phyloP scores from a whole-genome alignment of 2,113 vertebrate genomes.

The Ptyas mucosa region DNA sequence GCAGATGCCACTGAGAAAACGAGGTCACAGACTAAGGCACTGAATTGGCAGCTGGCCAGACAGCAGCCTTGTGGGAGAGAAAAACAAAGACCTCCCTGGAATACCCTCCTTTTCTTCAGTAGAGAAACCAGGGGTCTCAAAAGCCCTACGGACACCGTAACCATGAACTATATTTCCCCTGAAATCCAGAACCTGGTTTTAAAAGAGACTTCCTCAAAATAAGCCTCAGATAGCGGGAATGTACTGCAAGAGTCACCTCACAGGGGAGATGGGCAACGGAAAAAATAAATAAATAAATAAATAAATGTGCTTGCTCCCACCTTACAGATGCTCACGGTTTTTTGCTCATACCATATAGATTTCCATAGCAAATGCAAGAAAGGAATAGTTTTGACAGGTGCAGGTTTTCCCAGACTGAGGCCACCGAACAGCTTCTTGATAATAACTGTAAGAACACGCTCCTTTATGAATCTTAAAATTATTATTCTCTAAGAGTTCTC shows the following conservation, averaged over 20 bases:
- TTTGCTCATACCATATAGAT: neutral
- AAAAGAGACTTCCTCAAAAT: neutral
- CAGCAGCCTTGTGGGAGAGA: neutral
- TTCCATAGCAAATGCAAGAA: neutral
- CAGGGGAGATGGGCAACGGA: neutral
- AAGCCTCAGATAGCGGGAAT: neutral
- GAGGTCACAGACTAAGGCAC: conserved; percentile 22
- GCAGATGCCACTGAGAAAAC: conserved; percentile 21
- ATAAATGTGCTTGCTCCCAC: neutral
- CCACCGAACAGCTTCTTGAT: neutral
- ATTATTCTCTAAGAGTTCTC: neutral
- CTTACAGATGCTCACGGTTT: neutral
- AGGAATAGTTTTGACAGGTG: neutral
- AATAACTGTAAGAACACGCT: neutral
- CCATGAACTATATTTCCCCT: too few relatives aligned
- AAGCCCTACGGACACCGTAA: neutral
- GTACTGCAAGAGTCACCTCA: neutral
- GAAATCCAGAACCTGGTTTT: neutral
- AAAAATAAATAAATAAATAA: neutral
- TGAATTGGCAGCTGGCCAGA: neutral
- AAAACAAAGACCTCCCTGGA: neutral
- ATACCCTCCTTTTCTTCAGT: too few relatives aligned
- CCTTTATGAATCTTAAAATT: neutral
- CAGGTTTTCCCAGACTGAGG: neutral
- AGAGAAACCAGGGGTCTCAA: neutral